These are phyloP conservation scores for Pitangus sulphuratus DNA, from an alignment of 2,797 vertebrate genomes.

Conservation along the genomic window DNA sequence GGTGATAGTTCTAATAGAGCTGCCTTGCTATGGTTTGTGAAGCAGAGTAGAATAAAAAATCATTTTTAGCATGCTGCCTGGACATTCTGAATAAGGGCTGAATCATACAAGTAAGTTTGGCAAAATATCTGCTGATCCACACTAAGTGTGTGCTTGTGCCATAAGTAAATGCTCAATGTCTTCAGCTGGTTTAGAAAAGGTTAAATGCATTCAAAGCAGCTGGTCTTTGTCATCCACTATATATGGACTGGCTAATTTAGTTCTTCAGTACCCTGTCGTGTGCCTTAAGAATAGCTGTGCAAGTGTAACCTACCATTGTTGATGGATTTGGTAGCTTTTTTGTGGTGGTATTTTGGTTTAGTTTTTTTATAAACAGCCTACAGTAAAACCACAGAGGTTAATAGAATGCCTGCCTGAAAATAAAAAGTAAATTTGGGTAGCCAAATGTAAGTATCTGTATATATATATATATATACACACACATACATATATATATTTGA, in stretches of 20 bases:
- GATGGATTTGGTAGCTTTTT: neutral
- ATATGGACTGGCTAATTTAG: neutral
- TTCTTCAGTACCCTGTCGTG: neutral
- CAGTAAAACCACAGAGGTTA: neutral
- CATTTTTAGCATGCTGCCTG: neutral
- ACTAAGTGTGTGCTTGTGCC: neutral
- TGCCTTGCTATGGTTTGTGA: neutral
- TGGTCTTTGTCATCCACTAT: neutral
- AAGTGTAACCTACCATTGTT: neutral
- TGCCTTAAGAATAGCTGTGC: slow-evolving; percentile 4
- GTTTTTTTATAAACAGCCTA: neutral
- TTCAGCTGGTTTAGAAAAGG: neutral
- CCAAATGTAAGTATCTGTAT: neutral
- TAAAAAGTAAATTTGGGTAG: neutral
- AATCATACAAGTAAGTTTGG: neutral
- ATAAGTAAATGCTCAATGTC: neutral
- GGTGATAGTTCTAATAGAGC: neutral
- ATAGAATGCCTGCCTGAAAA: neutral
- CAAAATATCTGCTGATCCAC: neutral
- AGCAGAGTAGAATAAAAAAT: neutral
- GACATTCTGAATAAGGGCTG: neutral
- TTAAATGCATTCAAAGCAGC: neutral
- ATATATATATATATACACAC: neutral
- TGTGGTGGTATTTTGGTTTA: neutral
- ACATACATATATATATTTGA: neutral